Evolutionary conservation across 2,113 vertebrate genomes (phyloP), one percentile per base, ranked within the genome.

Genomic region (Vombatus ursinus): DNA sequence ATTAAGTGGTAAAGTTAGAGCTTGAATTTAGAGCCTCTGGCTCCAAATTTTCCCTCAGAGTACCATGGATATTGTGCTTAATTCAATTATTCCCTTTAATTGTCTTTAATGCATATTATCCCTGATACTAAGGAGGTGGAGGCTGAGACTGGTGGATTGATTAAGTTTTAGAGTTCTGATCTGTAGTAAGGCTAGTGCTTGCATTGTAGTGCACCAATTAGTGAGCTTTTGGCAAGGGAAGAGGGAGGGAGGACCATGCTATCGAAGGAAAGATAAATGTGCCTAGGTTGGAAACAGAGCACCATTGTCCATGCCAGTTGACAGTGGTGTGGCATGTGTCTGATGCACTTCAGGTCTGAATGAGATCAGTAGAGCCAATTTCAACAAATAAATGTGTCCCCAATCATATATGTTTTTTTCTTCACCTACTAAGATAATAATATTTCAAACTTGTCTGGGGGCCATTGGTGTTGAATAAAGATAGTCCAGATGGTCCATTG

Each of bases 371-470:
- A 84, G 50, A 52, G 3, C 26, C 90, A 52, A 14, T 91, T 5
- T n/a, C 90, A 52, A 22, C 37, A 90, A 90, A 90, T 26, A 54
- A 8, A 26, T 19, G 31, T 37, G 28, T 57, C 54, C 7, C 54
- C 26, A 61, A 31, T 10, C 9, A 12, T 61, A 31, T 61, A 61
- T 61, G n/a, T 49, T 49, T 61, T 61, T 37, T 68, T 37, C 10
- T 61, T 61, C 28, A 68, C 37, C 31, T 68, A 68, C 61, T 37
- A 68, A 68, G 61, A 16, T 37, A 31, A 37, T 37, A 52, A 48
- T 24, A 14, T n/a, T 6, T 47, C 48, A 44, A 1, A 3, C 9
- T 1, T 11, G 0, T 10, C 4, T 37, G 51, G 9, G 28, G 51
- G 77, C 8, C 8, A 44, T 49, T 1, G 26, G 19, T 54, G 68